Base-by-base conservation (phyloP, 1,140 invertebrate genomes). In the Tetramorium parvispinum region DNA sequence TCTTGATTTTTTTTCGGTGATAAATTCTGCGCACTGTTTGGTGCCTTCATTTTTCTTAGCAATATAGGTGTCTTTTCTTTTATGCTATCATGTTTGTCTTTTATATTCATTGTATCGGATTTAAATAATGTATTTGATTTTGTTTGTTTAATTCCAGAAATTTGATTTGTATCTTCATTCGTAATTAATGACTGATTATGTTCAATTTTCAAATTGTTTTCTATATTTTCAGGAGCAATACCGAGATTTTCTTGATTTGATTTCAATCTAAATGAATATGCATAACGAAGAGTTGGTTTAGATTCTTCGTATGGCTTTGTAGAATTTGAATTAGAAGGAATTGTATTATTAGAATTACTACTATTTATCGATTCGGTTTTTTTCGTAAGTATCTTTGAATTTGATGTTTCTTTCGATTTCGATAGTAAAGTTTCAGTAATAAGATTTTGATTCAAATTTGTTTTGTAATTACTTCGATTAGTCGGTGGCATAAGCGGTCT, bases 181-280 rank as follows among this genome's bases (percentile, higher is more conserved):
- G 21, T 0, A 55, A 7, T n/a, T 59, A 43, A 16, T 11, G 16
- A 5, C 18, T 59, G 43, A 3, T 43, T 59, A 37, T 73, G 11
- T 59, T 73, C 24, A 73, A 2, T 3, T 32, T 73, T 57, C 10
- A 71, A 71, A 13, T 0, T 11, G 7, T 46, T 32, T 73, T 1
- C 59, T 3, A 16, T 32, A 18, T 57, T 32, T 27, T 83, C 13
- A 46, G 68, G n/a, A 11, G 16, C 49, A 7, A 8, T n/a, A 16
- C 4, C 10, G 6, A 13, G 8, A 75, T 75, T 37, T 46, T 8
- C 24, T 40, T n/a, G 27, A 49, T 61, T 83, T 43, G 79, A 11
- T 37, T 46, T 83, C 32, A 83, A 32, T 75, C 13, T 59, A 75
- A 75, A 75, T 40, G 40, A 59, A 46, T 1, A 59, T 11, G 51